Evolutionary conservation across 1,140 invertebrate genomes (phyloP).

Genomic region (Cheumatopsyche charites): DNA sequence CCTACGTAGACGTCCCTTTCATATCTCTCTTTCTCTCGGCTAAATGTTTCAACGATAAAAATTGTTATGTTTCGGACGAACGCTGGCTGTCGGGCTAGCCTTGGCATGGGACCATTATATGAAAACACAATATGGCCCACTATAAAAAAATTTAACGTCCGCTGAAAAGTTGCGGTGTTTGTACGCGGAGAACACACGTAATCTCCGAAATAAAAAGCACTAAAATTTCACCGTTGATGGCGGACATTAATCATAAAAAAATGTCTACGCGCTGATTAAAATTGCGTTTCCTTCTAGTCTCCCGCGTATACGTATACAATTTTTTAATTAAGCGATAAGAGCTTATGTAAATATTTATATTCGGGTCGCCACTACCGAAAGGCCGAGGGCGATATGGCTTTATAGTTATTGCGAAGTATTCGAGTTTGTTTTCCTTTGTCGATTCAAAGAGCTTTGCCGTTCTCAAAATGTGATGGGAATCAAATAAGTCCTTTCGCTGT

Average conservation of each 20-base stretch:
- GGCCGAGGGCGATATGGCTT: no score
- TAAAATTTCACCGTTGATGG: neutral
- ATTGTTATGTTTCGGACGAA: conserved; percentile 24
- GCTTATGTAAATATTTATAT: no score
- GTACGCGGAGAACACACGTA: neutral
- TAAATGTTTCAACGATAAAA: conserved; percentile 28
- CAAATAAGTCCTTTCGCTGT: conserved; percentile 7
- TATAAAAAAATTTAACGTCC: conserved; percentile 22
- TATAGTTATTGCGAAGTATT: no score
- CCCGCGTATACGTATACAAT: no score
- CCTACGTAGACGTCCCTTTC: conserved; percentile 17
- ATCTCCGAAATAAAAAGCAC: conserved; percentile 3
- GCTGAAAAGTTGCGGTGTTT: conserved; percentile 2
- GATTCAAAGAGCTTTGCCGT: conserved; percentile 8
- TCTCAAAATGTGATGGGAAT: conserved; percentile 19
- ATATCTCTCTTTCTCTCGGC: conserved; percentile 25
- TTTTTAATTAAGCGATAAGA: no score
- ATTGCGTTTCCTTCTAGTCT: no score
- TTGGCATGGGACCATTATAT: neutral
- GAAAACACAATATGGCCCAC: conserved; percentile 20
- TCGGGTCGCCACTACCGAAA: no score
- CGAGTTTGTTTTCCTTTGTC: neutral
- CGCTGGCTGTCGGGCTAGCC: neutral
- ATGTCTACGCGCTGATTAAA: conserved; percentile 5
- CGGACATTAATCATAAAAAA: conserved; percentile 18